Conservation (phyloP, 2,113 vertebrate genomes). For the Leptocoma aspasia region DNA sequence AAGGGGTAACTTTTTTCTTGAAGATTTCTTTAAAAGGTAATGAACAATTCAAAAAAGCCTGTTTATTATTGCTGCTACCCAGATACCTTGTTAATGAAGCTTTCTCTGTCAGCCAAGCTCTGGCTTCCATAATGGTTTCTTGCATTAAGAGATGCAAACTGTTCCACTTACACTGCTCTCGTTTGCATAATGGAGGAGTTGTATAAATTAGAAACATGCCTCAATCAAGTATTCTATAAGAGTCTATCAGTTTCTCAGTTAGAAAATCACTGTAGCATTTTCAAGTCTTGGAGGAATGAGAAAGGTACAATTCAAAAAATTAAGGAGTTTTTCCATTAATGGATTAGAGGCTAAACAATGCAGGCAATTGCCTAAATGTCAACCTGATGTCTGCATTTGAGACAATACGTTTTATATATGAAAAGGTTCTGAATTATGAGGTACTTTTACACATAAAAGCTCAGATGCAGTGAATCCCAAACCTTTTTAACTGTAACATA, state of each 20-base stretch:
- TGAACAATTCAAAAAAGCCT: conserved; percentile 45
- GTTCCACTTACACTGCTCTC: background rate
- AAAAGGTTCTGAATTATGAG: background rate
- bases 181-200: background rate
- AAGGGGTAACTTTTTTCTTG: conserved; percentile 48
- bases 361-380: background rate
- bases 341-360: background rate
- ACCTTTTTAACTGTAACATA: background rate
- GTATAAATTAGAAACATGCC: background rate
- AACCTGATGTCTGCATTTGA: background rate
- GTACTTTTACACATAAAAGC: background rate
- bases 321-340: background rate
- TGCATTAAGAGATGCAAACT: background rate
- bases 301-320: background rate
- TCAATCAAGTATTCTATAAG: background rate
- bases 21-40: conserved; percentile 58
- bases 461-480: background rate
- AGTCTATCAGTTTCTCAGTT: background rate
- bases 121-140: background rate
- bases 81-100: background rate
- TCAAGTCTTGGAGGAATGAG: background rate
- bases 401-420: background rate
- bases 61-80: conserved; percentile 27
- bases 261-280: background rate
- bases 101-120: background rate